Conservation (phyloP, 53 echinoderm and acorn worm species). For the Glandiceps talaboti region DNA sequence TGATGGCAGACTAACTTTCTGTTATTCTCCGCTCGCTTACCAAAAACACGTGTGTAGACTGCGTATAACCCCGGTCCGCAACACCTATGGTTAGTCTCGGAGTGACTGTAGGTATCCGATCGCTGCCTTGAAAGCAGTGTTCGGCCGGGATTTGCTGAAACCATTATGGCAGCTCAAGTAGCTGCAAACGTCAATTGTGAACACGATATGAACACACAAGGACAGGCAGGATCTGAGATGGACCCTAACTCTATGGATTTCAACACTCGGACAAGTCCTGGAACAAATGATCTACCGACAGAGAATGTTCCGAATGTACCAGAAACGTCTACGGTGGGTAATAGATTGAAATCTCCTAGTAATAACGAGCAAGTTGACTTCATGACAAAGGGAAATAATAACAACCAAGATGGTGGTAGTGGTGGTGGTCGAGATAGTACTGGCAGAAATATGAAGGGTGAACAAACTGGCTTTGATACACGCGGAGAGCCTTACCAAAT, state of each 20-base stretch:
- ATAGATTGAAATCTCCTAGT: constrained; percentile 3
- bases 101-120: constrained; percentile 49
- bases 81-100: constrained; percentile 83
- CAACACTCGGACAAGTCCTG: constrained; percentile 61
- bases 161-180: constrained; percentile 88
- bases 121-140: constrained; percentile 53
- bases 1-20: constrained; percentile 96
- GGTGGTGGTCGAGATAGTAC: neutral
- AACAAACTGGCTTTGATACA: constrained; percentile 31
- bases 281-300: constrained; percentile 71
- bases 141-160: constrained; percentile 47
- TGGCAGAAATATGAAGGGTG: constrained; percentile 27
- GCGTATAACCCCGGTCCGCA: constrained; percentile 58
- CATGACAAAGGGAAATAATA: neutral
- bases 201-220: constrained; percentile 55
- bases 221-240: neutral
- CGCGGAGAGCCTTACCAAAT: constrained; percentile 28
- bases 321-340: constrained; percentile 1
- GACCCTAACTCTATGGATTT: neutral
- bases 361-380: constrained; percentile 2
- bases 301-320: constrained; percentile 51
- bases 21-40: constrained; percentile 93
- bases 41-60: constrained; percentile 94
- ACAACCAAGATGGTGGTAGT: neutral
- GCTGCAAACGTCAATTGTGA: constrained; percentile 97